These are phyloP conservation scores for Lasaia peninsularis DNA, from an alignment of 1,140 invertebrate species.

Conservation along the genomic window DNA sequence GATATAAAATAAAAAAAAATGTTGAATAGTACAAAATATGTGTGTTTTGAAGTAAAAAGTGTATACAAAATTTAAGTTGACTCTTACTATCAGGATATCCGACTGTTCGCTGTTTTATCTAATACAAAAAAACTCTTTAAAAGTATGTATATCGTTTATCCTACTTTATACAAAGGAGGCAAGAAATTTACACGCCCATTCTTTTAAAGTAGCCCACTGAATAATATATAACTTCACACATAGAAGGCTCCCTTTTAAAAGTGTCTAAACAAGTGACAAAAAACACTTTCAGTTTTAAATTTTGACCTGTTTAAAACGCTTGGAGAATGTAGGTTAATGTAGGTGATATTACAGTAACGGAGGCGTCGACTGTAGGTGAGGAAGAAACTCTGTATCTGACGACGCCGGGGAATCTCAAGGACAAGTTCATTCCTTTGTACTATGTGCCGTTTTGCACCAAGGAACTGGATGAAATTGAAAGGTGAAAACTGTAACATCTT, in stretches of 20 bases:
- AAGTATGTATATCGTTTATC: too few species aligned
- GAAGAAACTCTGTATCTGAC: constrained; percentile 42
- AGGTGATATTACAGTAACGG: constrained; percentile 31
- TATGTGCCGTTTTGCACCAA: constrained; percentile 54
- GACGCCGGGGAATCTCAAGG: constrained; percentile 51
- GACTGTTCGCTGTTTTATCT: too few species aligned
- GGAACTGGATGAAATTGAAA: constrained; percentile 29
- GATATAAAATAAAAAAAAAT: too few species aligned
- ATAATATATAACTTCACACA: not conserved
- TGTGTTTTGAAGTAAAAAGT: too few species aligned
- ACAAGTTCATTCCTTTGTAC: constrained; percentile 51
- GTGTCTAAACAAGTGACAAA: constrained; percentile 43
- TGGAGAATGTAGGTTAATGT: not conserved
- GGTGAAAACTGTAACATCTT: not conserved
- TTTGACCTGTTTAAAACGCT: constrained; percentile 1
- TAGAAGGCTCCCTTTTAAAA: constrained; percentile 23
- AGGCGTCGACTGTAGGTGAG: constrained; percentile 43
- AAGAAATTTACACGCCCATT: too few species aligned
- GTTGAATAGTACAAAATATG: too few species aligned
- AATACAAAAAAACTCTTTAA: too few species aligned
- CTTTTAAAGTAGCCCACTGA: not conserved
- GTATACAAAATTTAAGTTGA: too few species aligned
- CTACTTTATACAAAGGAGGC: too few species aligned
- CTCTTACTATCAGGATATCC: too few species aligned
- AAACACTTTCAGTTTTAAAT: not conserved